Base-by-base conservation (phyloP, 1,140 invertebrate genomes). In the Lysiphlebus fabarum region DNA sequence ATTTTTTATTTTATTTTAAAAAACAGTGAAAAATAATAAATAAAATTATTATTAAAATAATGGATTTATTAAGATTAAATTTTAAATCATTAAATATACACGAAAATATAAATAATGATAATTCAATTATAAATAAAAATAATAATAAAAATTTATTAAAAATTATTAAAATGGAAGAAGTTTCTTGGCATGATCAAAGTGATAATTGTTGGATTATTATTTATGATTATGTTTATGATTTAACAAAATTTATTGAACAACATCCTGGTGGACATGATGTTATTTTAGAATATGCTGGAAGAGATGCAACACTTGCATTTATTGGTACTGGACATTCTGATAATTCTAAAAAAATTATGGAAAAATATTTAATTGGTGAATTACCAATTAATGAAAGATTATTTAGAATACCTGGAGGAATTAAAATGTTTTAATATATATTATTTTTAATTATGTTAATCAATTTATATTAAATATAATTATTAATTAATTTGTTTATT, bases 201-300 rank as follows among this genome's bases (percentile, higher is more conserved):
- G 71, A 81, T 5, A 85, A 87, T 67, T 90, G 88, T 66, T 90
- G 87, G 87, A 73, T 90, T 26, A 82, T 89, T 4, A 84, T 91
- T 50, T 87, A 87, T 70, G 88, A 90, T 74, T 82, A 86, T 37
- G 87, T 91, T 6, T 91, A 90, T 70, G 84, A 91, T 61, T 84
- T 90, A 33, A 89, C 89, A 1, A 80, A 82, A 5, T 90, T 91
- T 65, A 66, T 90, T n/a, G 76, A 84, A 59, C 82, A 83, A 81
- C 93, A 96, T 80, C 92, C 93, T 0, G 93, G 93, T 36, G 93
- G 93, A 5, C 81, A 83, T 3, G 92, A 95, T 34, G 82, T 95
- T 1, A 82, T 96, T 41, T 67, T 93, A 62, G 93, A 96, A 67
- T 85, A 93, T 70, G 92, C 91, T 0, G 94, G 94, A 1, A 81